phyloP scores from a whole-genome alignment of 2,888 invertebrate species.

The Nasonia oneida region DNA sequence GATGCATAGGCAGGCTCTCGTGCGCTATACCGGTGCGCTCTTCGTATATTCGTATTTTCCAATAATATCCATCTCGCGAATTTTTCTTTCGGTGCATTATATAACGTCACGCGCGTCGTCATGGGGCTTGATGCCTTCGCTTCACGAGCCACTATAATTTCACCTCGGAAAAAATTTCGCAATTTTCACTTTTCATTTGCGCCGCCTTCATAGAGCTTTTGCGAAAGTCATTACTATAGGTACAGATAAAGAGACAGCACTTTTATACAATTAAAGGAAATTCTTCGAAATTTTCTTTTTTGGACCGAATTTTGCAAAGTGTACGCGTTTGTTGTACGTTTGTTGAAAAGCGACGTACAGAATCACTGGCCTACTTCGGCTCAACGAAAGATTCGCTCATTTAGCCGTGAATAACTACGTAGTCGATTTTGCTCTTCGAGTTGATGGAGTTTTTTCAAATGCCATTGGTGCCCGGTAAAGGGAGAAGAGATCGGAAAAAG shows the following conservation, averaged over 20 bases:
- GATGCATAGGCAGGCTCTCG: background rate
- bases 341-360: background rate
- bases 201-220: background rate
- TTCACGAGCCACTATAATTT: background rate
- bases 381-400: background rate
- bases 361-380: background rate
- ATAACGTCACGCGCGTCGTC: background rate
- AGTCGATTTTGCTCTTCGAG: background rate
- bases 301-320: background rate
- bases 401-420: background rate
- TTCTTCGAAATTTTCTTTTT: background rate
- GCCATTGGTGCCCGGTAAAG: background rate
- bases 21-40: constrained; percentile 6
- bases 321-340: background rate
- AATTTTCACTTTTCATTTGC: background rate
- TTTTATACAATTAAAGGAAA: background rate
- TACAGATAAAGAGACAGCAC: background rate
- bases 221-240: background rate
- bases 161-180: background rate
- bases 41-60: constrained; percentile 41
- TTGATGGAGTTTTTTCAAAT: background rate
- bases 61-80: constrained; percentile 50
- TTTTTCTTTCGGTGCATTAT: background rate
- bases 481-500: background rate
- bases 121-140: background rate